phyloP scores from a whole-genome alignment of 2,113 vertebrate genomes.

The Sterna hirundo region DNA sequence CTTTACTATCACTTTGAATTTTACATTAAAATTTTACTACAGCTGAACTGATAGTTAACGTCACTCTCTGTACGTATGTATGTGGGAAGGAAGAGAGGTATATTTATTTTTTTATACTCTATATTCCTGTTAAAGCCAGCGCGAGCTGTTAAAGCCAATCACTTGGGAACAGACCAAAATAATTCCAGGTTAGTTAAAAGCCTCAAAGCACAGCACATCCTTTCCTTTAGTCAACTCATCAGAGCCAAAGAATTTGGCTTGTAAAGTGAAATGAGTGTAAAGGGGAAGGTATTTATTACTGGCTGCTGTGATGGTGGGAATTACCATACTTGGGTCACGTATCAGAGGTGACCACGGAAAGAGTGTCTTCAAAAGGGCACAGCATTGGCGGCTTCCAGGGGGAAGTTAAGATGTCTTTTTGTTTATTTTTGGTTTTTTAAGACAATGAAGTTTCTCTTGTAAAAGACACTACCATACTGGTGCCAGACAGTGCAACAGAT shows the following conservation, averaged over 20 bases:
- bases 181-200: constrained; percentile 26
- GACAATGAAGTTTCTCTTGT: neutral
- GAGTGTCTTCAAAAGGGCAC: neutral
- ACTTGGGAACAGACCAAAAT: neutral
- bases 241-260: constrained; percentile 29
- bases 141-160: neutral
- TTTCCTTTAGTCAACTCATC: neutral
- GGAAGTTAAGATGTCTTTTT: neutral
- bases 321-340: neutral
- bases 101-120: neutral
- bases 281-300: constrained; percentile 49
- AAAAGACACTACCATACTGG: neutral
- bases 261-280: constrained; percentile 16
- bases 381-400: neutral
- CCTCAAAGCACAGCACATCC: neutral
- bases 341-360: neutral
- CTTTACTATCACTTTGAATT: constrained; percentile 43
- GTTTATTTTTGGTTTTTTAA: neutral
- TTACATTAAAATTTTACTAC: constrained; percentile 1
- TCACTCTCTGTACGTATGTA: neutral
- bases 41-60: neutral
- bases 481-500: neutral
- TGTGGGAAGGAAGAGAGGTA: neutral
- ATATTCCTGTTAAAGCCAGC: neutral
- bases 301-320: constrained; percentile 32